Conservation (phyloP, 1,140 invertebrate genomes). For the Polypedilum vanderplanki region DNA sequence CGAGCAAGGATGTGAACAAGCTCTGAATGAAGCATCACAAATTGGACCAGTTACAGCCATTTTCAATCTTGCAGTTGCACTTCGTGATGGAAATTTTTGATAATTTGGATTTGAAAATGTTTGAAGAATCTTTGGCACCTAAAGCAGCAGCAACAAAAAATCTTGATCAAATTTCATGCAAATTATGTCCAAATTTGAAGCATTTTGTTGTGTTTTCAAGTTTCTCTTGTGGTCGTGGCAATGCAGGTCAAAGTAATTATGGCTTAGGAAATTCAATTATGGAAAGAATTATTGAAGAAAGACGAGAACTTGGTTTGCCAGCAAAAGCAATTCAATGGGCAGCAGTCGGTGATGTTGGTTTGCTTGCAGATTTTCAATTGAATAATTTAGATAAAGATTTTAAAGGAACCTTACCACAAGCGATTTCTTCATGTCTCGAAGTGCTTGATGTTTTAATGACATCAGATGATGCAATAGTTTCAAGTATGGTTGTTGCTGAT, state of each 20-base stretch:
- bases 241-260: conserved; percentile 61
- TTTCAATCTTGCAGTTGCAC: conserved; percentile 64
- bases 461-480: conserved; percentile 57
- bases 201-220: conserved; percentile 37
- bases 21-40: conserved; percentile 50
- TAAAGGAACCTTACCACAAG: conserved; percentile 50
- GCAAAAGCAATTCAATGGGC: conserved; percentile 40
- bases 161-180: conserved; percentile 46
- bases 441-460: conserved; percentile 53
- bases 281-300: conserved; percentile 55
- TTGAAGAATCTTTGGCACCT: conserved; percentile 43
- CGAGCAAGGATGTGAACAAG: conserved; percentile 44
- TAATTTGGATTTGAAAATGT: conserved; percentile 46
- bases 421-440: conserved; percentile 17
- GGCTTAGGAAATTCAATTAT: conserved; percentile 60
- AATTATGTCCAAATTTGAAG: conserved; percentile 45
- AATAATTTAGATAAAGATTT: conserved; percentile 49
- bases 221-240: conserved; percentile 57
- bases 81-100: conserved; percentile 46
- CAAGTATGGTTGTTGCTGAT: conserved; percentile 72
- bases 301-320: conserved; percentile 47
- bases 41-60: conserved; percentile 62
- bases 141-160: conserved; percentile 47
- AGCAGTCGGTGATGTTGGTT: conserved; percentile 55
- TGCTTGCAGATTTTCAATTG: conserved; percentile 51